phyloP scores from a whole-genome alignment of 2,888 invertebrate genomes.

The Tetropium fuscum region DNA sequence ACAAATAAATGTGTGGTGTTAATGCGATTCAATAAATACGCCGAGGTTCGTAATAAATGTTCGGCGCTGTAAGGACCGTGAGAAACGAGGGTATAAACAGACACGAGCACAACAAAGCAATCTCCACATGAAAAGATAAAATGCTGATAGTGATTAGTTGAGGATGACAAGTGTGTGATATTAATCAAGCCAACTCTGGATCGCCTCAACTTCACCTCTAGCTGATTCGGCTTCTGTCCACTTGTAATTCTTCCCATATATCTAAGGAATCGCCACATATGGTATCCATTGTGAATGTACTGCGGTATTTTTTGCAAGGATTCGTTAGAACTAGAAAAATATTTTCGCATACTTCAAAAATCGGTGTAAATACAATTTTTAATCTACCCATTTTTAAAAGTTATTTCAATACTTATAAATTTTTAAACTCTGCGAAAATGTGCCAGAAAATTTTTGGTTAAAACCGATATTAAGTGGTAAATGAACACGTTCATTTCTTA shows the following conservation, averaged over 20 bases:
- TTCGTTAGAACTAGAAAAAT: no score
- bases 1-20: neutral
- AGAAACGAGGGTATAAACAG: slow-evolving; percentile 15
- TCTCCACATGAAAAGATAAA: slow-evolving; percentile 12
- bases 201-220: slow-evolving; percentile 11
- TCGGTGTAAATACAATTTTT: no score
- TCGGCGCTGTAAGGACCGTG: neutral
- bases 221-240: neutral
- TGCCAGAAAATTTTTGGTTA: no score
- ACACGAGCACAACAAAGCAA: slow-evolving; percentile 9
- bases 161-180: slow-evolving; percentile 24
- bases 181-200: slow-evolving; percentile 24
- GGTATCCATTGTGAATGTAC: slow-evolving; percentile 6
- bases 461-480: no score
- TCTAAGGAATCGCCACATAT: slow-evolving; percentile 12
- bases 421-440: no score
- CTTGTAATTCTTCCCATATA: slow-evolving; percentile 18
- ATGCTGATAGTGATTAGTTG: slow-evolving; percentile 21
- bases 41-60: neutral
- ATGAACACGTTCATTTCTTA: no score
- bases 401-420: no score
- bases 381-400: no score
- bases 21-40: neutral
- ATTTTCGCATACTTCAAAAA: no score
- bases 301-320: no score